These are phyloP conservation scores for Mohoua ochrocephala DNA, from an alignment of 2,113 vertebrate genomes.

Conservation along the genomic window DNA sequence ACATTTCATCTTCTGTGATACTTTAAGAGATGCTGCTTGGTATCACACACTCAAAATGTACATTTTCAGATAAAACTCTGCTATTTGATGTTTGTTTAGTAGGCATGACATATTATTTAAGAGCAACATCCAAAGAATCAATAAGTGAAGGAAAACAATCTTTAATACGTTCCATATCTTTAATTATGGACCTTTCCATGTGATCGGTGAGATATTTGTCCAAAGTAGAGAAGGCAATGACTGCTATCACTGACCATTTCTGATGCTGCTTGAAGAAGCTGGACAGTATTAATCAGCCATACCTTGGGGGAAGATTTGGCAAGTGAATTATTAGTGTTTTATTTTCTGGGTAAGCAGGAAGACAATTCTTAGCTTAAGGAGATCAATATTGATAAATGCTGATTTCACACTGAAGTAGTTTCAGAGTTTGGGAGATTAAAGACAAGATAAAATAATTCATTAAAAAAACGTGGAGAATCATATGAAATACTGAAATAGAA, in stretches of 20 bases:
- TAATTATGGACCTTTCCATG: background rate
- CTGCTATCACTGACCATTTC: background rate
- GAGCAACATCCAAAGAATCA: background rate
- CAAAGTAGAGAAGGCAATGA: background rate
- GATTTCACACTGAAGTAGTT: background rate
- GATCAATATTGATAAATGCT: slow-evolving; percentile 20
- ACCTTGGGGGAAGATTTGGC: background rate
- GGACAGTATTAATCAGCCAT: background rate
- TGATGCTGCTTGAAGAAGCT: background rate
- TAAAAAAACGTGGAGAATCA: background rate
- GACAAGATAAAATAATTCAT: background rate
- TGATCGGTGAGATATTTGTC: background rate
- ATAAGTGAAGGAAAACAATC: background rate
- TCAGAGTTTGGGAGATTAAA: background rate
- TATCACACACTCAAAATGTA: background rate
- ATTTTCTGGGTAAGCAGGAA: background rate
- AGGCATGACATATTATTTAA: background rate
- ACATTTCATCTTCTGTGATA: background rate
- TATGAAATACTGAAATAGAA: background rate
- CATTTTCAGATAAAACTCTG: background rate
- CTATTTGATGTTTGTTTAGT: background rate
- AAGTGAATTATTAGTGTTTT: slow-evolving; percentile 1
- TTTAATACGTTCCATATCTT: background rate
- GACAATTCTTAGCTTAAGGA: background rate
- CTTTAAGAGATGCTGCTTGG: background rate